These are phyloP conservation scores for Cynopterus sphinx DNA, from an alignment of 2,797 vertebrate species.

Conservation along the genomic window DNA sequence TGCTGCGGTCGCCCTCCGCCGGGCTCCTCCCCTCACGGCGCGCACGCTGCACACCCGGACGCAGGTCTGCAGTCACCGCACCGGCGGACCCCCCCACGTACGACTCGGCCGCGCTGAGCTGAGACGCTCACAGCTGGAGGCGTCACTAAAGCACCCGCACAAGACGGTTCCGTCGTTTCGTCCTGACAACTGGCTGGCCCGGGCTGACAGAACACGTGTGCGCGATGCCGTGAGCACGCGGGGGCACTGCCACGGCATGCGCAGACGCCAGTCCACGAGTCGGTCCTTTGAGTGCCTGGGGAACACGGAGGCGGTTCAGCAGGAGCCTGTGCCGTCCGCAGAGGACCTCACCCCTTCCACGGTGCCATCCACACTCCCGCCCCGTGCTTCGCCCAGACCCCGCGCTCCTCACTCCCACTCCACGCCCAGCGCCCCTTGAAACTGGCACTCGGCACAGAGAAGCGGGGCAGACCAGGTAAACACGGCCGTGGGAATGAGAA, in stretches of 20 bases:
- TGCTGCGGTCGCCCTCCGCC: too few species aligned
- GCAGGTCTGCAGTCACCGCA: too few species aligned
- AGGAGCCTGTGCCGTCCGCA: not conserved
- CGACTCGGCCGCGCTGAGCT: not conserved
- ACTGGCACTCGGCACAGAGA: too few species aligned
- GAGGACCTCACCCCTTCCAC: not conserved
- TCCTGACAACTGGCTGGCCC: not conserved
- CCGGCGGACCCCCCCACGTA: too few species aligned
- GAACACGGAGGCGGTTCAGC: too few species aligned
- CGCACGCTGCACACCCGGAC: too few species aligned
- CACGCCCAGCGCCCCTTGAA: accelerated
- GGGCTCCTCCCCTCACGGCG: not conserved
- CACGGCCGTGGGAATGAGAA: not conserved
- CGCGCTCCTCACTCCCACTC: not conserved
- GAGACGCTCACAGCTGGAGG: too few species aligned
- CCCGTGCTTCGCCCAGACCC: not conserved
- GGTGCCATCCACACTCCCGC: not conserved
- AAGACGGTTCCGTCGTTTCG: accelerated
- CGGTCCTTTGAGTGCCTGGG: too few species aligned
- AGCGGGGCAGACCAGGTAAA: not conserved
- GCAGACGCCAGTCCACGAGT: too few species aligned
- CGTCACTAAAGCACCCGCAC: accelerated
- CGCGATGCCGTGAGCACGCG: too few species aligned
- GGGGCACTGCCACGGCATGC: accelerated
- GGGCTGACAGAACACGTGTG: not conserved